Evolutionary conservation across 2,888 invertebrate species (phyloP), one percentile per base, ranked within the genome.

Genomic region (Creontiades dilutus): DNA sequence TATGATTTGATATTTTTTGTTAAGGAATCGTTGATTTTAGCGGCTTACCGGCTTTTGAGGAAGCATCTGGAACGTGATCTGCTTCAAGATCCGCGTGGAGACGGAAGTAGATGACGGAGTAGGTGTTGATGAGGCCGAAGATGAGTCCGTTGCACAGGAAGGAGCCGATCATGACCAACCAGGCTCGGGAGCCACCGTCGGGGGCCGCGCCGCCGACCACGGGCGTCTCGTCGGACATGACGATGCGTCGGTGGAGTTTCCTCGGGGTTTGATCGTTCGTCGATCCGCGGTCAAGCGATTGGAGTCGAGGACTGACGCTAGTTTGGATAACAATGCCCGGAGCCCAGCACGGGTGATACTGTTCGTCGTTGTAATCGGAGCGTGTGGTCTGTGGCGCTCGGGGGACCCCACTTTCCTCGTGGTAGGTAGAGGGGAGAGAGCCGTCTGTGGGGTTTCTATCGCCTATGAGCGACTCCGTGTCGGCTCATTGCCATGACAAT

Each of bases 111-210:
- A 98, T 95, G 47, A 97, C 95, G 92, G 98, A 96, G 93, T 96
- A 98, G 0, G 97, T 96, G 94, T 98, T 98, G 92, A 98, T 97
- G 78, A 97, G 95, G 81, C 98, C 97, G 93, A 98, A 98, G 86
- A 98, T 94, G 86, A 98, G 96, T 9, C 98, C 98, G 93, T 98
- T 98, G 92, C 97, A 97, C 90, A 97, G 94, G 93, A 98, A 97
- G 90, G 98, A 97, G 76, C 96, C 97, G 75, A 97, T 92, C 95
- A 98, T 95, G 19, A 98, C 96, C 90, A 96, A 93, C 95, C 97
- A 97, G 0, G 97, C 98, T 92, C 97, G 95, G 16, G 95, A 92
- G 0, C 97, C 97, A 14, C 97, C 97, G 93, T 98, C 97, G 0
- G 96, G 89, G 14, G n/a, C 82, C 76, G 80, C 75, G 23, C 47